Evolutionary conservation across 2,797 vertebrate species (phyloP).

Genomic region (Danio aesculapii): DNA sequence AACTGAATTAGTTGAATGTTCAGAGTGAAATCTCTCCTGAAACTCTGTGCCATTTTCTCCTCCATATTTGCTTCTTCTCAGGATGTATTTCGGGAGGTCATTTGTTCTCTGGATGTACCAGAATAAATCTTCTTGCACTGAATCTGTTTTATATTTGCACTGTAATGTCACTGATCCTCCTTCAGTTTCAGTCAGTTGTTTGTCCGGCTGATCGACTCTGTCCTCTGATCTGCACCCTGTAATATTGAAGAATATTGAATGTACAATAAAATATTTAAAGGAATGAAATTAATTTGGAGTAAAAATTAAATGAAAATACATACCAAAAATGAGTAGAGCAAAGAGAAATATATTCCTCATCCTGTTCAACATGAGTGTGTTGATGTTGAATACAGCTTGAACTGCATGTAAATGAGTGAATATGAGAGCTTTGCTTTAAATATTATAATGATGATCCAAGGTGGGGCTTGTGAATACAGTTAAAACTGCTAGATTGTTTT

Average conservation of each 20-base stretch:
- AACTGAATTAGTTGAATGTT: no score
- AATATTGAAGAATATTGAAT: slow-evolving; percentile 4
- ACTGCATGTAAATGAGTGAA: no score
- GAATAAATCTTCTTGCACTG: no score
- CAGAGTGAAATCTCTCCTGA: no score
- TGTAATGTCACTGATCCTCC: no score
- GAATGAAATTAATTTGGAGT: background rate
- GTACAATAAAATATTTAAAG: background rate
- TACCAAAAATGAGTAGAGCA: background rate
- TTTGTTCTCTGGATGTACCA: no score
- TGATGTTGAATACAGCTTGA: background rate
- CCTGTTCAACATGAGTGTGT: background rate
- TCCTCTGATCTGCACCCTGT: slow-evolving; percentile 42
- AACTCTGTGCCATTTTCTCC: no score
- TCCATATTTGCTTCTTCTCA: no score
- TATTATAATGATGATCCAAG: background rate
- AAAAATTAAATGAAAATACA: background rate
- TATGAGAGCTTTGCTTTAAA: no score
- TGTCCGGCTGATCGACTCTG: slow-evolving; percentile 43
- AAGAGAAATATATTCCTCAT: background rate
- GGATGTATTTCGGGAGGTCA: no score
- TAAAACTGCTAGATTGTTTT: no score
- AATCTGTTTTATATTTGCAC: no score
- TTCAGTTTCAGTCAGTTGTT: slow-evolving; percentile 40
- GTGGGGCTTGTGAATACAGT: background rate